These are phyloP conservation scores for Celastrina argiolus DNA, from an alignment of 2,888 invertebrate genomes.

Conservation along the genomic window DNA sequence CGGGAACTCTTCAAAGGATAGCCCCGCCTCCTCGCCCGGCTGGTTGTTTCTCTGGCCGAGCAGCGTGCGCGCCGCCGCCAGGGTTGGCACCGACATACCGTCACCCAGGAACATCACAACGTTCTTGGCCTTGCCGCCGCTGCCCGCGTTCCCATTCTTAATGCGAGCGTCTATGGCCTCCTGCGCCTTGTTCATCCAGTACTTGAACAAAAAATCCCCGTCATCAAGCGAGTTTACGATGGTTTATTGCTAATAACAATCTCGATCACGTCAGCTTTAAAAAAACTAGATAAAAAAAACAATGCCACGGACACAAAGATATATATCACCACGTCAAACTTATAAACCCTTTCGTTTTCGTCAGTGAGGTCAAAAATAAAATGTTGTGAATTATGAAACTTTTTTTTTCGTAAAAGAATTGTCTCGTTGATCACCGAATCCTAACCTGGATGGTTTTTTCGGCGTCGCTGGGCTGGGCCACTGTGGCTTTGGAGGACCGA, in stretches of 20 bases:
- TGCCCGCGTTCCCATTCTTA: conserved; percentile 2
- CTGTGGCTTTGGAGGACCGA: background rate
- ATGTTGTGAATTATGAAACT: too few species aligned
- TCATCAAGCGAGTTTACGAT: too few species aligned
- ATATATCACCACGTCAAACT: too few species aligned
- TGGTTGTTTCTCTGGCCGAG: conserved; percentile 76
- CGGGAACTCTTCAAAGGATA: conserved; percentile 81
- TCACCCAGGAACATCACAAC: conserved; percentile 85
- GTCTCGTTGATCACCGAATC: background rate
- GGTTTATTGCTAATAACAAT: too few species aligned
- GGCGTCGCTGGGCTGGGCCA: background rate
- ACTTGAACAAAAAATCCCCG: background rate
- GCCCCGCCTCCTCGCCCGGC: conserved; percentile 77
- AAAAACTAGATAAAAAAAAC: too few species aligned
- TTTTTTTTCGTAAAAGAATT: too few species aligned
- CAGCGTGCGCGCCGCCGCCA: conserved; percentile 81
- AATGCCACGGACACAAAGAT: too few species aligned
- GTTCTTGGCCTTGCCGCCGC: conserved; percentile 54
- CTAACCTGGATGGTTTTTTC: conserved; percentile 1
- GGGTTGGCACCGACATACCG: conserved; percentile 84
- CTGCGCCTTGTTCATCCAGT: conserved; percentile 14
- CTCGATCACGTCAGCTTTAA: too few species aligned
- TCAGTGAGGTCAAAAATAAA: too few species aligned
- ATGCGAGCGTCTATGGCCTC: background rate
- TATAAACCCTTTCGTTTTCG: too few species aligned